Evolutionary conservation across 2,113 vertebrate species (phyloP).

Genomic region (Megaceryle torquata): DNA sequence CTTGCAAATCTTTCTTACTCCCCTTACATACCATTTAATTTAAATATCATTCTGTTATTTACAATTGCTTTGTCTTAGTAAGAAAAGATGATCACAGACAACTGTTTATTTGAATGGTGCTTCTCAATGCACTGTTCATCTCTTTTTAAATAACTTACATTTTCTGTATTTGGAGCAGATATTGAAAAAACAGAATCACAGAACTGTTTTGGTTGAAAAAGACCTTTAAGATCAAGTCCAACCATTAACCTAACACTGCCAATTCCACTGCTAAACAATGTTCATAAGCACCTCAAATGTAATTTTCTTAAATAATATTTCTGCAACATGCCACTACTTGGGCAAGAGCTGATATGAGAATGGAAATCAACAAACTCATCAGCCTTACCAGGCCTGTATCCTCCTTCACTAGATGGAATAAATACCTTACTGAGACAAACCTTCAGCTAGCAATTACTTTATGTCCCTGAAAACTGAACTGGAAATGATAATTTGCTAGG

Average conservation of each 20-base stretch:
- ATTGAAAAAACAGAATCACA: not conserved
- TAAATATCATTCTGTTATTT: constrained; percentile 51
- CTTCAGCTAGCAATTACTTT: not conserved
- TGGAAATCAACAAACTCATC: not conserved
- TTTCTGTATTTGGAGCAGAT: constrained; percentile 32
- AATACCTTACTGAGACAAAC: not conserved
- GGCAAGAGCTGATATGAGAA: not conserved
- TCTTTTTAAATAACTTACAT: constrained; percentile 44
- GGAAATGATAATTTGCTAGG: not conserved
- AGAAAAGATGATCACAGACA: constrained; percentile 27
- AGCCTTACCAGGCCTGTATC: not conserved
- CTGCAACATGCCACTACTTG: not conserved
- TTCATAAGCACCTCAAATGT: not conserved
- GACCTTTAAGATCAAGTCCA: too few relatives aligned
- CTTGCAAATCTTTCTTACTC: constrained; percentile 37
- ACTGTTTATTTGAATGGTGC: constrained; percentile 49
- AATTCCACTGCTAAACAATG: too few relatives aligned
- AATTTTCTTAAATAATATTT: constrained; percentile 11
- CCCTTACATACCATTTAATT: constrained; percentile 14
- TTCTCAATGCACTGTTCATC: constrained; percentile 5
- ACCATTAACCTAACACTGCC: too few relatives aligned
- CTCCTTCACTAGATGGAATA: not conserved
- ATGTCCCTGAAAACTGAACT: not conserved
- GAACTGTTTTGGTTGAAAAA: too few relatives aligned
- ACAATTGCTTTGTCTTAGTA: constrained; percentile 42